Conservation (phyloP, 64 coral and sea anemone species). For the Actinia tenebrosa region DNA sequence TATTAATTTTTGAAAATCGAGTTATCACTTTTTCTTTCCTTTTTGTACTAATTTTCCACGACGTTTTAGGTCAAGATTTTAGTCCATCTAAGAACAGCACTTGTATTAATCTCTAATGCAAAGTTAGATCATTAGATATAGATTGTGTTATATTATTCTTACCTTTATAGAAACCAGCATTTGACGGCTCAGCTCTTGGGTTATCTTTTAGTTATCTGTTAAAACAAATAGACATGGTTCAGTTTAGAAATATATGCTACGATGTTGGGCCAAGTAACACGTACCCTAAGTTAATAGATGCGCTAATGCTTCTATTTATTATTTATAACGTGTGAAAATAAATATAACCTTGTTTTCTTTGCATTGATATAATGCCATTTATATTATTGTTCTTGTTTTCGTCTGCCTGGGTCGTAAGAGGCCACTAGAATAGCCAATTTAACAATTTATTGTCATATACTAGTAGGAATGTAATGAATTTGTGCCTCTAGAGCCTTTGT, state of each 20-base stretch:
- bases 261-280: neutral
- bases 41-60: too few relatives aligned
- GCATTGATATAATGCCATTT: neutral
- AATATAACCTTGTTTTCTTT: constrained; percentile 3
- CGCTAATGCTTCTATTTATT: neutral
- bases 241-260: neutral
- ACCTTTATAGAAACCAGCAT: neutral
- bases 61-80: neutral
- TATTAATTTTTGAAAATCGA: too few relatives aligned
- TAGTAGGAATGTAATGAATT: neutral
- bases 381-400: neutral
- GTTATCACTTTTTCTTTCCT: too few relatives aligned
- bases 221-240: neutral
- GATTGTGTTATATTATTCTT: neutral
- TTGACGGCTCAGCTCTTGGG: neutral
- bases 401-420: neutral
- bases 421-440: neutral
- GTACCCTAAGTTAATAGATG: neutral
- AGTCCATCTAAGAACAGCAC: neutral
- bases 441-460: neutral
- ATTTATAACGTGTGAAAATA: neutral
- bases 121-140: neutral
- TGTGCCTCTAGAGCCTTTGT: neutral
- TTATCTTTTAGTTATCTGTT: neutral
- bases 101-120: neutral